Evolutionary conservation across 2,797 vertebrate species (phyloP), one percentile per base, ranked within the genome.

Genomic region (Microcaecilia unicolor): DNA sequence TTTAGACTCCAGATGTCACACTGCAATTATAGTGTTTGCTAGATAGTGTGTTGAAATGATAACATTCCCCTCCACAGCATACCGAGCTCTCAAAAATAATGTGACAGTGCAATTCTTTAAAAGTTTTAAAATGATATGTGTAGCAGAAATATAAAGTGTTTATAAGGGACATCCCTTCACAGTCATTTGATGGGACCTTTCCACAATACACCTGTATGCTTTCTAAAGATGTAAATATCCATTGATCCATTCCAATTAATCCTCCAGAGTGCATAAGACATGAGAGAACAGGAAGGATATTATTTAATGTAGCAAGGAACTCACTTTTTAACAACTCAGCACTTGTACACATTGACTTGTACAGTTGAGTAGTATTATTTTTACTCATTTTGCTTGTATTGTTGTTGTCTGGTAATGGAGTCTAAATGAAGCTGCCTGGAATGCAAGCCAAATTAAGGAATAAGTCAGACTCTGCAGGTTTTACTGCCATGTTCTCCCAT

Each of bases 31-130:
- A n/a, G n/a, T n/a, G 45, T 25, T 49, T 58, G 67, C 54, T 26
- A 64, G 58, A 61, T 68, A 65, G 51, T 37, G 0, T 33, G 31
- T 51, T 42, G 72, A 72, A 67, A 70, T 74, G 56, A 64, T 62
- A 64, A n/a, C n/a, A 23, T 27, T 53, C 34, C 49, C 15, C 50
- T 65, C 43, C 72, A 51, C 46, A 57, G 37, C 41, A 50, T 34
- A 51, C 70, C 51, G 70, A 55, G 58, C 66, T 48, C 51, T 37
- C 5, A 23, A 51, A 64, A 61, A 28, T 38, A 39, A 15, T 34
- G 24, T 26, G 31, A 44, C 40, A 44, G 34, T 53, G 20, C 20
- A 24, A 38, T 26, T 39, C 35, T 51, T 54, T 18, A 52, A 35
- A 57, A 44, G 26, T 34, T 47, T 31, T 23, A 39, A 36, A 22